Percentiles rank a stretch among this genome's conserved stretches.
Evolutionary conservation across 2,888 invertebrate genomes (phyloP).

Genomic region (Volucella inflata): DNA sequence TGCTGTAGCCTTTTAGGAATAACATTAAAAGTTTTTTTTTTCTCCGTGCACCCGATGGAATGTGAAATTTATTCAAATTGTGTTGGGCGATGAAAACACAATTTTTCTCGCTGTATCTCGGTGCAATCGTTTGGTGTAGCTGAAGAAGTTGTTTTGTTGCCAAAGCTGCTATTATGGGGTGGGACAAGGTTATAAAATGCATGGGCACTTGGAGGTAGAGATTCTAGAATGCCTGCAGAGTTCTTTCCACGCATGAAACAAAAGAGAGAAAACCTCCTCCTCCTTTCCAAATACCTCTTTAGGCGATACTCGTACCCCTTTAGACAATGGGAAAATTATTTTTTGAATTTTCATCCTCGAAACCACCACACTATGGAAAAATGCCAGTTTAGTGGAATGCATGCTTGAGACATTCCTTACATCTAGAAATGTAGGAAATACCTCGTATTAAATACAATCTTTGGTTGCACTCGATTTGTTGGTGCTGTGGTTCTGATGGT

Average conservation of each 20-base stretch:
- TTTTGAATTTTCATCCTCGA: conserved; percentile 28
- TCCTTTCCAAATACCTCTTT: conserved; percentile 1
- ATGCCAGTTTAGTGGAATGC: neutral
- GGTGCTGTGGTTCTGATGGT: neutral
- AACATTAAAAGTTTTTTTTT: conserved; percentile 53
- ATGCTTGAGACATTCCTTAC: conserved; percentile 13
- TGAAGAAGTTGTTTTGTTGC: neutral
- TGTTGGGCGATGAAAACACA: conserved; percentile 26
- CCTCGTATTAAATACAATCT: conserved; percentile 8
- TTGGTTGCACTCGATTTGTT: no score
- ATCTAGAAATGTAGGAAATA: conserved; percentile 6
- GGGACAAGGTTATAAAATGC: conserved; percentile 8
- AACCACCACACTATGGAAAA: conserved; percentile 11
- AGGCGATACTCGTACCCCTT: neutral
- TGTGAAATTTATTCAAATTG: conserved; percentile 53
- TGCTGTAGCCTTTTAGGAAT: conserved; percentile 16
- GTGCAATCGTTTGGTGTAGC: neutral
- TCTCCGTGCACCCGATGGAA: conserved; percentile 26
- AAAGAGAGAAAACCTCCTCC: neutral
- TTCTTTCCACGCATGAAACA: conserved; percentile 1
- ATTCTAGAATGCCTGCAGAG: neutral
- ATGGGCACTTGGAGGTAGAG: neutral
- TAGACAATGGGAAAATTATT: conserved; percentile 16
- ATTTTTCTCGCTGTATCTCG: neutral
- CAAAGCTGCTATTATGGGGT: conserved; percentile 1